Evolutionary conservation across 2,888 invertebrate species (phyloP), one percentile per base, ranked within the genome.

Genomic region (Drosophila testacea): DNA sequence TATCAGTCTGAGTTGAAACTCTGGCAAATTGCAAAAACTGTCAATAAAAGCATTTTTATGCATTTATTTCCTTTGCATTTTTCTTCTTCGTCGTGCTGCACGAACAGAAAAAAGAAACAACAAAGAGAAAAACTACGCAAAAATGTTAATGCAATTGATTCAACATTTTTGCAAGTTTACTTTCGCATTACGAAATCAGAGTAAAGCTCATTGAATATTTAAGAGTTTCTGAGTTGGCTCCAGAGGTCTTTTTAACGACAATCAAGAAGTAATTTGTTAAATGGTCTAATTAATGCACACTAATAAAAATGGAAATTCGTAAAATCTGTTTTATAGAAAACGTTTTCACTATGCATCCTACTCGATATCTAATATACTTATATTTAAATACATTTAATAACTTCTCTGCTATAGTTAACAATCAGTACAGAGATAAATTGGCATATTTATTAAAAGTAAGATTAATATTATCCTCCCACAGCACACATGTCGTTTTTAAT

Each of bases 11-110:
- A 7, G 39, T 38, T 44, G 64, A 59, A 47, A 34, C 44, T 56
- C 4, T 46, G 46, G 10, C 32, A 36, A 64, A 69, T 57, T 54
- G 72, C 67, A 59, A 78, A 88, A 83, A 78, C 70, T 75, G 87
- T 72, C 78, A 81, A 86, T 87, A 86, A 83, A 81, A 71, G 78
- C 74, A 80, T 73, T 88, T 82, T 83, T 71, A 80, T 78, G 81
- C 80, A 83, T 73, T 86, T 59, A 80, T 71, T 84, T 71, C 70
- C 66, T 68, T 69, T 56, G 34, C 63, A 61, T 59, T 83, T 77
- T 73, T 74, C 63, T 59, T 48, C 57, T 16, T 47, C 48, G 11
- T 41, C 32, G 56, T 34, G 44, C 66, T 72, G 52, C 50, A 68
- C 69, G 48, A 10, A 42, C 39, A 46, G 38, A 30, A 59, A 44